phyloP scores from a whole-genome alignment of 1,140 invertebrate species.

The Neomicropteryx cornuta region DNA sequence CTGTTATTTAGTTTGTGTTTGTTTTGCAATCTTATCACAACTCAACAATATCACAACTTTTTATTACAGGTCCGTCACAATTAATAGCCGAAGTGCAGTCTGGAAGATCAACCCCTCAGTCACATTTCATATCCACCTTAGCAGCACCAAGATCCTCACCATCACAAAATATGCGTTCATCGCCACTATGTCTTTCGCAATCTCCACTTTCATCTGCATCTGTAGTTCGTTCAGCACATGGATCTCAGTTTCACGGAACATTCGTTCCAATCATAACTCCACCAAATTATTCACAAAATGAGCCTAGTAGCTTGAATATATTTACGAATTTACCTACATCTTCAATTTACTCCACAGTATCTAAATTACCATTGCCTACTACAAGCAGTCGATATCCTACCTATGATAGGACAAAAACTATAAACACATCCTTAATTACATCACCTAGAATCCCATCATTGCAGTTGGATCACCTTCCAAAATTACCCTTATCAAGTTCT shows the following conservation, averaged over 20 bases:
- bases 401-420: conserved; percentile 26
- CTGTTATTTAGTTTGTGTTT: too few relatives aligned
- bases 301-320: too few relatives aligned
- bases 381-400: conserved; percentile 21
- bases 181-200: conserved; percentile 24
- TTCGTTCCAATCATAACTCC: too few relatives aligned
- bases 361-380: conserved; percentile 32
- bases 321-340: conserved; percentile 34
- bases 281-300: too few relatives aligned
- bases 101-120: conserved; percentile 28
- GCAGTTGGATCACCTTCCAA: too few relatives aligned
- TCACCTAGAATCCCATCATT: too few relatives aligned
- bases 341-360: conserved; percentile 28
- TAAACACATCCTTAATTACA: conserved; percentile 13
- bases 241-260: too few relatives aligned
- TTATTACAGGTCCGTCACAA: conserved; percentile 36
- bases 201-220: conserved; percentile 23
- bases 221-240: conserved; percentile 24
- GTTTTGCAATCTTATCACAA: too few relatives aligned
- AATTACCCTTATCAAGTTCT: too few relatives aligned
- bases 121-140: conserved; percentile 30
- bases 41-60: too few relatives aligned
- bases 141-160: conserved; percentile 18
- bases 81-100: conserved; percentile 26
- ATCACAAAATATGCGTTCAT: conserved; percentile 19